A percentile compares a stretch with the other conserved stretches of the same genome.
Evolutionary conservation across 2,113 vertebrate genomes (phyloP).

Genomic region (Cyanoliseus patagonus): DNA sequence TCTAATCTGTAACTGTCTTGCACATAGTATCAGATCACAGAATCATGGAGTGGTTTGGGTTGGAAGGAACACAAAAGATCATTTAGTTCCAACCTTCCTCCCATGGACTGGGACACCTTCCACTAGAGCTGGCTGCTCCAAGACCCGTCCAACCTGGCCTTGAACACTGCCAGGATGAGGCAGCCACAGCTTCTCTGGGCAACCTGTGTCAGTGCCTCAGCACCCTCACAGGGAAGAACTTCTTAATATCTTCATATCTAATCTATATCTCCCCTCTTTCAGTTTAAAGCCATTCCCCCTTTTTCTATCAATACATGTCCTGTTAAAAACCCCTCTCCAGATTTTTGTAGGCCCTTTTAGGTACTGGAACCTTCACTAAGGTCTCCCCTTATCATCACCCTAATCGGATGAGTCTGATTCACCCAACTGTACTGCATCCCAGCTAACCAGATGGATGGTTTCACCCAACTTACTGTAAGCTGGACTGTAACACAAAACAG

Average conservation of each 20-base stretch:
- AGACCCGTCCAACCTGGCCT: not conserved
- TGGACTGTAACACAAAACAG: not conserved
- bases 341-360: not conserved
- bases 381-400: not conserved
- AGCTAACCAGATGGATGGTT: rapidly evolving
- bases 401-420: rapidly evolving
- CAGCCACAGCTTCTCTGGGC: not conserved
- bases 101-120: not conserved
- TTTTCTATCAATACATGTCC: not conserved
- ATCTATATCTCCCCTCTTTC: not conserved
- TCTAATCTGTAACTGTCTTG: not conserved
- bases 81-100: not conserved
- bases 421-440: not conserved
- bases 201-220: not conserved
- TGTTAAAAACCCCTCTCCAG: not conserved
- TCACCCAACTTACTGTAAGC: not conserved
- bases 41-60: not conserved
- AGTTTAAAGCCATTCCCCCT: not conserved
- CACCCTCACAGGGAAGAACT: not conserved
- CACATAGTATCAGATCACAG: not conserved
- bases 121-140: not conserved
- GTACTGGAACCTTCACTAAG: not conserved
- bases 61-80: not conserved
- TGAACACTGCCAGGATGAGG: not conserved
- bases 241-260: not conserved